phyloP scores from a whole-genome alignment of 2,113 vertebrate species.

The Colinus virginianus region DNA sequence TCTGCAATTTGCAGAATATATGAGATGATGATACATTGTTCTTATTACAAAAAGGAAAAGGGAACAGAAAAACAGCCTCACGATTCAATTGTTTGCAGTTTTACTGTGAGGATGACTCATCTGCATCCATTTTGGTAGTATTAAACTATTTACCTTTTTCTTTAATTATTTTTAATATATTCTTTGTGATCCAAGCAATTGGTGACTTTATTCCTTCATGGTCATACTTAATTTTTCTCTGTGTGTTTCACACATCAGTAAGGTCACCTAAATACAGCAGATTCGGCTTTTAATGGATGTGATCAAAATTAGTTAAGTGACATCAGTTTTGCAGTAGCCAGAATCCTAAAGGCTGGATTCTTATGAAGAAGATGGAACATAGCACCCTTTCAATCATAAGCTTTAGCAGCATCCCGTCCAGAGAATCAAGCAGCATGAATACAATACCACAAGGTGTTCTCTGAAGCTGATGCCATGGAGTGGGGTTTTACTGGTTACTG shows the following conservation, averaged over 20 bases:
- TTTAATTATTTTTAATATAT: background rate
- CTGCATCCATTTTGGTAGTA: background rate
- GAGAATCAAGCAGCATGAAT: background rate
- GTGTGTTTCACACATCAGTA: background rate
- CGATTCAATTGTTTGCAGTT: background rate
- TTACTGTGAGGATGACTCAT: conserved; percentile 17
- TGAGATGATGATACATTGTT: background rate
- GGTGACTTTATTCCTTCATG: background rate
- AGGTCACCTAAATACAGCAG: conserved; percentile 5
- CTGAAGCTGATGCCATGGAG: background rate
- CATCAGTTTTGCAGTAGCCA: background rate
- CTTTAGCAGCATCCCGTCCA: background rate
- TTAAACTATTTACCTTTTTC: background rate
- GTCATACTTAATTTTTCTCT: background rate
- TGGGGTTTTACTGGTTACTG: background rate
- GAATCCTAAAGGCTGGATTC: background rate
- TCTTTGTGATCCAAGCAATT: background rate
- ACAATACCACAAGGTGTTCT: background rate
- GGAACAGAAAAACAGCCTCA: conserved; percentile 2
- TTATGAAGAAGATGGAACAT: background rate
- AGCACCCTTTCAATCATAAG: background rate
- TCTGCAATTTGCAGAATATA: background rate
- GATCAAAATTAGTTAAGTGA: background rate
- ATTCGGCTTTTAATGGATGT: background rate
- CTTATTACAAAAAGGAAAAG: background rate